Percentiles rank a stretch among this genome's conserved stretches.
These are phyloP conservation scores for Pristiophorus japonicus DNA, from an alignment of 2,113 vertebrate genomes.

Conservation along the genomic window DNA sequence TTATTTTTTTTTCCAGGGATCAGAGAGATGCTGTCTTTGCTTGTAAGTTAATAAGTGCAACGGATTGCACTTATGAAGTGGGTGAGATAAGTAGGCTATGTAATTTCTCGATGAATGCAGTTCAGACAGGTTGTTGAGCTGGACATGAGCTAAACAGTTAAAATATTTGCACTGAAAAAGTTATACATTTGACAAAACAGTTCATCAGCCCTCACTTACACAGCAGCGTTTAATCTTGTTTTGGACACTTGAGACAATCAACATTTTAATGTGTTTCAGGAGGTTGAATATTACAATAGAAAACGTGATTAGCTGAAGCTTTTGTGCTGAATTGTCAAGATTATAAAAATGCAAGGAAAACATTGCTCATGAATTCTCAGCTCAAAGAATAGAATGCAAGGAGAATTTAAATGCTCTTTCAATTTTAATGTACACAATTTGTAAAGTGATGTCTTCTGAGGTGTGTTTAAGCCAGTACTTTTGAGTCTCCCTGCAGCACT, in stretches of 20 bases:
- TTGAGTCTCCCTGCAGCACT: not conserved
- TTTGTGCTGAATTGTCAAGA: not conserved
- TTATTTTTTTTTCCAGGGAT: not conserved
- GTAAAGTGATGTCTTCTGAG: conserved; percentile 12
- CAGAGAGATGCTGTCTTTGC: not conserved
- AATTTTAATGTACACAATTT: conserved; percentile 11
- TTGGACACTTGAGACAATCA: not conserved
- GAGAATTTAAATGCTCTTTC: not conserved
- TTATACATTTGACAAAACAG: conserved; percentile 8
- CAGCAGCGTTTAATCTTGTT: not conserved
- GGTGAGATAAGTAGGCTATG: not conserved
- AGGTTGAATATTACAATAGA: not conserved
- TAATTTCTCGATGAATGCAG: not conserved
- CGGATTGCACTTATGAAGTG: not conserved
- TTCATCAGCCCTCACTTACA: not conserved
- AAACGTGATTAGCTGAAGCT: conserved; percentile 26
- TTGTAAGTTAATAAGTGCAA: not conserved
- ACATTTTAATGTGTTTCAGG: not conserved
- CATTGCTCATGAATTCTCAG: not conserved
- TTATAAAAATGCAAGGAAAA: conserved; percentile 25
- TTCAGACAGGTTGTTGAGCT: conserved; percentile 15
- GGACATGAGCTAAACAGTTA: conserved; percentile 5
- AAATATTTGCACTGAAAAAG: not conserved
- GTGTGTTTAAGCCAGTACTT: not conserved
- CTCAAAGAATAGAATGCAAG: not conserved